phyloP scores from a whole-genome alignment of 2,888 invertebrate genomes.

The Cylloceria caligata region DNA sequence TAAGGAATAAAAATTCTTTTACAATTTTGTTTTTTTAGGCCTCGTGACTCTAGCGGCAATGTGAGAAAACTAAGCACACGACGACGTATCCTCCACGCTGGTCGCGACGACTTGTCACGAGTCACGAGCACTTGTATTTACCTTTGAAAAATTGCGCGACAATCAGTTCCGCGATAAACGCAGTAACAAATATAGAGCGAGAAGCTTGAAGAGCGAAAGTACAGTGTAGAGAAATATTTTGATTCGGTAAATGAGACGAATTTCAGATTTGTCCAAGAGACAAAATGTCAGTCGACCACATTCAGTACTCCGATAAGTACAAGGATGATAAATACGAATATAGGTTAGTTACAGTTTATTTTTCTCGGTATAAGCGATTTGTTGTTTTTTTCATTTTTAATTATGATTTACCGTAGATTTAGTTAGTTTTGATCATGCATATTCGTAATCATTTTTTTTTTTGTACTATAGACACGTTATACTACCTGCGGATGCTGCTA shows the following conservation, averaged over 20 bases:
- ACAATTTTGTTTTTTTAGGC: not conserved
- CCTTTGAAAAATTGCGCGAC: slow-evolving; percentile 10
- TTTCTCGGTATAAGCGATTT: not conserved
- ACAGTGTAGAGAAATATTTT: slow-evolving; percentile 5
- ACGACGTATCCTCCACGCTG: too few relatives aligned
- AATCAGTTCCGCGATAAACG: not conserved
- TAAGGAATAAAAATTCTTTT: not conserved
- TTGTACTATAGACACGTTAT: slow-evolving; percentile 91
- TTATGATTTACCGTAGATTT: not conserved
- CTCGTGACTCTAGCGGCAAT: slow-evolving; percentile 4
- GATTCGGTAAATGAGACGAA: slow-evolving; percentile 51
- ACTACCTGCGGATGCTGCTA: slow-evolving; percentile 93
- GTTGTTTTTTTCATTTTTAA: not conserved
- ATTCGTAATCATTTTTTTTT: slow-evolving; percentile 9
- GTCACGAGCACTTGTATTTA: not conserved
- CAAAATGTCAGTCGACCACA: slow-evolving; percentile 91
- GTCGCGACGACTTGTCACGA: not conserved
- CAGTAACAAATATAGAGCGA: not conserved
- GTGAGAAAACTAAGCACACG: not conserved
- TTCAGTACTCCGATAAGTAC: slow-evolving; percentile 97
- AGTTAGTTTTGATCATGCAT: not conserved
- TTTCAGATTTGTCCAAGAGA: slow-evolving; percentile 15
- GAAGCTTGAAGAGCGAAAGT: not conserved
- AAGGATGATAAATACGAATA: slow-evolving; percentile 95
- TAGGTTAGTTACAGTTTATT: slow-evolving; percentile 88